phyloP scores from a whole-genome alignment of 2,797 vertebrate genomes.

The Odontamblyopus rebecca region DNA sequence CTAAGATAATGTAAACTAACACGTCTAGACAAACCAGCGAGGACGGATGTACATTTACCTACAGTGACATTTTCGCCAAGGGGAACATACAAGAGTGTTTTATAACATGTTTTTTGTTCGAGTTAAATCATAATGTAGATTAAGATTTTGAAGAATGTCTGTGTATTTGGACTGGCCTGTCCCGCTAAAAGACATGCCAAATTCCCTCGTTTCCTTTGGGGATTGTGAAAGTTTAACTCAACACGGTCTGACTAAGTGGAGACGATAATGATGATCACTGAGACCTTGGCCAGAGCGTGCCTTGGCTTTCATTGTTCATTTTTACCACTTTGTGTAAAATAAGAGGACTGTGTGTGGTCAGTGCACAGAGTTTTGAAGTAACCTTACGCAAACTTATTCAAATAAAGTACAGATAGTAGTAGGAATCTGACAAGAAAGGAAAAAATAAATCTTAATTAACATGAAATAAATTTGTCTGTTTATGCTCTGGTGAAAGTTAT shows the following conservation, averaged over 20 bases:
- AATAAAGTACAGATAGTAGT: not conserved
- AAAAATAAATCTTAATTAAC: too few relatives aligned
- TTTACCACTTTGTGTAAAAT: conserved; percentile 22
- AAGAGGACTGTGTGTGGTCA: conserved; percentile 42
- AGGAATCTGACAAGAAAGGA: too few relatives aligned
- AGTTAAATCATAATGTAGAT: conserved; percentile 58
- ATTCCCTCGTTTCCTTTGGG: conserved; percentile 64
- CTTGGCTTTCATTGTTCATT: conserved; percentile 62
- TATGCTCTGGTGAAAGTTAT: too few relatives aligned
- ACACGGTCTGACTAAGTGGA: conserved; percentile 61
- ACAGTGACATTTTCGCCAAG: conserved; percentile 5
- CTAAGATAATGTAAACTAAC: not conserved
- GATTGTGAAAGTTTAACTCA: conserved; percentile 72
- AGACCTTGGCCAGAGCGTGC: conserved; percentile 66
- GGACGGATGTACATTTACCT: not conserved
- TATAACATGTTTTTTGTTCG: conserved; percentile 27
- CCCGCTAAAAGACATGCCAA: conserved; percentile 57
- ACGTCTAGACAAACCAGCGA: not conserved
- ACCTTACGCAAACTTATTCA: not conserved
- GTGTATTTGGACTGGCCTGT: conserved; percentile 66
- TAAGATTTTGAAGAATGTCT: conserved; percentile 49
- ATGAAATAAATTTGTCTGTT: too few relatives aligned
- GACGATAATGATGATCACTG: conserved; percentile 69
- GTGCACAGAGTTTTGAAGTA: not conserved
- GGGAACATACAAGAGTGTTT: conserved; percentile 4